A percentile compares a stretch with the other conserved stretches of the same genome.
Conservation (phyloP, 2,888 invertebrate genomes). For the Dascillus cervinus region DNA sequence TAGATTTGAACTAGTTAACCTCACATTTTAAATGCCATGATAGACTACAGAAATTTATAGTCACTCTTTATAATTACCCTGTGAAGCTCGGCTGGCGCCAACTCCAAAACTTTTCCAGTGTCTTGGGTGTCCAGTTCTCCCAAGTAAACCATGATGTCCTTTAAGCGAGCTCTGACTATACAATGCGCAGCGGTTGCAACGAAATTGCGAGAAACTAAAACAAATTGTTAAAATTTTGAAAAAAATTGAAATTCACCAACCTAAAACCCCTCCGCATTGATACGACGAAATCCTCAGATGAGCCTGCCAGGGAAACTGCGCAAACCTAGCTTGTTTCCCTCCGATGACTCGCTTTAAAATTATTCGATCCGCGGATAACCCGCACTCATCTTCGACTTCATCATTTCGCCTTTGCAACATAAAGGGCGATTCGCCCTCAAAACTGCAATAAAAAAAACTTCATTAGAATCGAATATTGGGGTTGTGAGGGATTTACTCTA, state of each 20-base stretch:
- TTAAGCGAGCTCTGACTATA: conserved; percentile 64
- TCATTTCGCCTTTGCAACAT: conserved; percentile 30
- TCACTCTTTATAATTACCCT: conserved; percentile 28
- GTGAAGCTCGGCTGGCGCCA: conserved; percentile 58
- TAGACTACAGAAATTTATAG: not conserved
- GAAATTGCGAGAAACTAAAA: conserved; percentile 58
- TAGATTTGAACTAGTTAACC: no score
- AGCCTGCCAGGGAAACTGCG: conserved; percentile 81
- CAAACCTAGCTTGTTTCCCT: conserved; percentile 66
- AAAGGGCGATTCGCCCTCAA: conserved; percentile 9
- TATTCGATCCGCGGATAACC: conserved; percentile 50
- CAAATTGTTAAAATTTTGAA: conserved; percentile 1
- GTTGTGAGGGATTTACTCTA: conserved; percentile 21
- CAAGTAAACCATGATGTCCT: conserved; percentile 69
- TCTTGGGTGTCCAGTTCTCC: conserved; percentile 75
- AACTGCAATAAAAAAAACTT: not conserved
- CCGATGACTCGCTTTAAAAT: conserved; percentile 74
- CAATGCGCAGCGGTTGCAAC: conserved; percentile 81
- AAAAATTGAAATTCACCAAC: conserved; percentile 29
- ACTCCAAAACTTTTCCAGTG: conserved; percentile 53
- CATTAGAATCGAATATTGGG: conserved; percentile 2
- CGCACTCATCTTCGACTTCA: conserved; percentile 54
- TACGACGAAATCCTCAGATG: conserved; percentile 75
- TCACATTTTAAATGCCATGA: not conserved
- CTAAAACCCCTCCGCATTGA: conserved; percentile 75